phyloP scores from a whole-genome alignment of 1,140 invertebrate species.

The Rhagoletis zephyria region DNA sequence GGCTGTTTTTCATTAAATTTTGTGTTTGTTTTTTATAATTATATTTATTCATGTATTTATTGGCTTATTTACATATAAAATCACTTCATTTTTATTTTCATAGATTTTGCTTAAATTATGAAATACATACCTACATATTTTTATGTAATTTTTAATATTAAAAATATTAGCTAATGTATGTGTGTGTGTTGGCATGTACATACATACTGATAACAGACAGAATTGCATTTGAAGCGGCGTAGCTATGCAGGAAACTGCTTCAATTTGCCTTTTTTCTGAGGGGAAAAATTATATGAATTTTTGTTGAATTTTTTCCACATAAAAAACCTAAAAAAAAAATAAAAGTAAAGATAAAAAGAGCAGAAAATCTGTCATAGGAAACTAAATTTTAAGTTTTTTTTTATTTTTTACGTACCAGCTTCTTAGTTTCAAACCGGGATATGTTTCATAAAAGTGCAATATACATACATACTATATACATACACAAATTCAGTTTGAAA shows the following conservation, averaged over 20 bases:
- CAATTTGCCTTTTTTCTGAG: neutral
- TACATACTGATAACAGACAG: neutral
- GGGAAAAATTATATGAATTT: neutral
- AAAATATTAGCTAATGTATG: neutral
- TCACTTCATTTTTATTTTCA: conserved; percentile 11
- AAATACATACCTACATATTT: too few relatives aligned
- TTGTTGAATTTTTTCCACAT: neutral
- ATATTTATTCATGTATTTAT: neutral
- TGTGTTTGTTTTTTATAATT: too few relatives aligned
- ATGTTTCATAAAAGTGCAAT: neutral
- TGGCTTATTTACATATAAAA: conserved; percentile 32
- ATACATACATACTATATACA: neutral
- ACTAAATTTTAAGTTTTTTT: neutral
- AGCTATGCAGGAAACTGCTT: neutral
- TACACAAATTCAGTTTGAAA: neutral
- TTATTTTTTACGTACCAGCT: neutral
- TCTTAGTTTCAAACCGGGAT: too few relatives aligned
- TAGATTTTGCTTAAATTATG: neutral
- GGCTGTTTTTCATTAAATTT: neutral
- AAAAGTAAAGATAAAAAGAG: neutral
- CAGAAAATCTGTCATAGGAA: too few relatives aligned
- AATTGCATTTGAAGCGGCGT: neutral
- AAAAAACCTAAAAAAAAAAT: neutral
- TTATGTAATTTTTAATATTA: neutral
- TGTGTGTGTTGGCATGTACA: neutral